Base-by-base conservation (phyloP, 2,888 invertebrate genomes). In the Agapostemon virescens region DNA sequence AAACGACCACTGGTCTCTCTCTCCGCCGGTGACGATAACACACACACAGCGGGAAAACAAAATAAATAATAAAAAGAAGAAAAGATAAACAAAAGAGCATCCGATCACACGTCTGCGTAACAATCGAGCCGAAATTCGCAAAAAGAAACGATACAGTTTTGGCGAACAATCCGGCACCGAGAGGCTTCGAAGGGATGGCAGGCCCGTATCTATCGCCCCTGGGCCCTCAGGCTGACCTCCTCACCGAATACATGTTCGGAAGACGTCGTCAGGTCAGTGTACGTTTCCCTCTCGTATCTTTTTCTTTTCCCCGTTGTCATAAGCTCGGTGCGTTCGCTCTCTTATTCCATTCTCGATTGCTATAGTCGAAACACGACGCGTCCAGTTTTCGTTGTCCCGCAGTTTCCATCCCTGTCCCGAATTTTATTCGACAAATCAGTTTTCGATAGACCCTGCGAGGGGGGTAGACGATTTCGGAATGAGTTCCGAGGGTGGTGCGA, bases 201-300 rank as follows among this genome's bases (percentile, higher is more conserved):
- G 97, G 97, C 76, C 97, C 97, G 77, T 97, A 97, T 91, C 93
- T 97, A 78, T 97, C 97, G 68, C 97, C 97, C 0, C 92, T 97
- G 64, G 92, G 92, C 75, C 92, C 92, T 17, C 97, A 97, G 45
- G 97, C 97, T 38, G 97, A 98, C 93, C 94, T 98, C n/a, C 94
- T 98, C 68, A 97, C 97, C 23, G 98, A 98, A 92, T 98, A 98
- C 90, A 97, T 98, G 97, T 98, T 98, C 91, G 98, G 98, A 15
- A 94, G 98, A 86, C 95, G 98, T 81, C 94, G 98, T 87, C 94
- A 94, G 94, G 94, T 94, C 92, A 93, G 93, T 92, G 93, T 92
- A 92, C 90, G 92, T 93, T 91, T 89, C 89, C 83, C 63, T 84
- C 77, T 69, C 26, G 68, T 66, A 82, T 68, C 42, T 42, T 58